Conservation (phyloP, 2,113 vertebrate genomes). For the Heterotilapia buettikoferi region DNA sequence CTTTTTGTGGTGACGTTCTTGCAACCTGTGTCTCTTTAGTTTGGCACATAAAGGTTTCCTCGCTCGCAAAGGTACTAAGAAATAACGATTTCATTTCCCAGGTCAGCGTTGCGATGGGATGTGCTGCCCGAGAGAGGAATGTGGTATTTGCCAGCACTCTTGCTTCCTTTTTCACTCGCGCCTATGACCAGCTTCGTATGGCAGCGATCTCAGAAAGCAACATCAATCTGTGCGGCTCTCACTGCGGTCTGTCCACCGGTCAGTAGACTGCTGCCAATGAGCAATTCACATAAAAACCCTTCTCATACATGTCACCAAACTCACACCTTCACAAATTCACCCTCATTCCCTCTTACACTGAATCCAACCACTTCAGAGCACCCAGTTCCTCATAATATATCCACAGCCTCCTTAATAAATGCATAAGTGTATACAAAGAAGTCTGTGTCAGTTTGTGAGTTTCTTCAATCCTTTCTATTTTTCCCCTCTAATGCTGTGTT, state of each 20-base stretch:
- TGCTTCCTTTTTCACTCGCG: slow-evolving; percentile 86
- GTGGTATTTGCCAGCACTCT: slow-evolving; percentile 89
- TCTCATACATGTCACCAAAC: background rate
- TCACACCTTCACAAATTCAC: background rate
- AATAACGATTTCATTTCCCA: slow-evolving; percentile 25
- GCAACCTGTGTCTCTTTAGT: background rate
- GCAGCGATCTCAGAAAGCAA: slow-evolving; percentile 92
- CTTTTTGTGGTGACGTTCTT: background rate
- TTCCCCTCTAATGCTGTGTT: slow-evolving; percentile 55
- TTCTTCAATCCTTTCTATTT: slow-evolving; percentile 19
- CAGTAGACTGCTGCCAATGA: slow-evolving; percentile 41
- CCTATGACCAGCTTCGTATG: slow-evolving; percentile 92
- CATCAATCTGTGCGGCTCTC: slow-evolving; percentile 90
- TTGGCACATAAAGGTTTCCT: background rate
- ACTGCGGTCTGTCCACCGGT: slow-evolving; percentile 94
- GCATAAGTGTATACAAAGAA: background rate
- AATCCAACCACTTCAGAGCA: background rate
- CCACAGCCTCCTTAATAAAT: background rate
- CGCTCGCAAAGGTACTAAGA: background rate
- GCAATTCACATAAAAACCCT: background rate
- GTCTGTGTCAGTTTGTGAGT: background rate
- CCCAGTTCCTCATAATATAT: background rate
- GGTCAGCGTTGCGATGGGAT: slow-evolving; percentile 89
- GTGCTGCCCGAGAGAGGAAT: slow-evolving; percentile 82
- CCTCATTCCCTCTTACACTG: background rate